Conservation (phyloP, 1,140 invertebrate genomes). For the Drosophila parabipectinata region DNA sequence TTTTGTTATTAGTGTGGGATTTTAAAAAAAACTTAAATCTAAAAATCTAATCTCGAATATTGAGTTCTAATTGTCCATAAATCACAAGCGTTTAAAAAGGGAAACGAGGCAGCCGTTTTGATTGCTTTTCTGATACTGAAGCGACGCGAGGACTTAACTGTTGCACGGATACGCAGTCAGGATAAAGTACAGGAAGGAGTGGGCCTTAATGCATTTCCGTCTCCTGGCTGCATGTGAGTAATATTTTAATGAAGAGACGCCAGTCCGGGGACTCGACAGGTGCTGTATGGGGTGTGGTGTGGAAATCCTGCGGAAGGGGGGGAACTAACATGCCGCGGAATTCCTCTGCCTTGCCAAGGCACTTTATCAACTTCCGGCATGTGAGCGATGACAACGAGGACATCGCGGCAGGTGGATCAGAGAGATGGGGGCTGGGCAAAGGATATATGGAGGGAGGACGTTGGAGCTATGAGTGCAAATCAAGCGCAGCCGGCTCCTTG, state of each 20-base stretch:
- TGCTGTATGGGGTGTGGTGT: background rate
- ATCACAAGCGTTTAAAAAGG: background rate
- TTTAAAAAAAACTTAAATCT: too few relatives aligned
- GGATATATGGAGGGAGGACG: too few relatives aligned
- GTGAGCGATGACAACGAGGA: slow-evolving; percentile 64
- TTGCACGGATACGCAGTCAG: slow-evolving; percentile 18
- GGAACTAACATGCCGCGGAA: slow-evolving; percentile 57
- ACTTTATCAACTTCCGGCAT: slow-evolving; percentile 79
- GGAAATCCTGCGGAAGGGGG: background rate
- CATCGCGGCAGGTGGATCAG: slow-evolving; percentile 26
- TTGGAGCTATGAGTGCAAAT: slow-evolving; percentile 56
- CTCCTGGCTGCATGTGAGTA: slow-evolving; percentile 51
- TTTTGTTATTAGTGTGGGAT: background rate
- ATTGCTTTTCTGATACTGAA: slow-evolving; percentile 9
- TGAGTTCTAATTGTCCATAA: background rate
- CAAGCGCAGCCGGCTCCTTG: slow-evolving; percentile 61
- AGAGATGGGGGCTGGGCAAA: background rate
- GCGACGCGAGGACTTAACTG: slow-evolving; percentile 16
- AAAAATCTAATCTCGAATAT: background rate
- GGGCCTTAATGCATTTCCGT: slow-evolving; percentile 71
- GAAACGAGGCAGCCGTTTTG: background rate
- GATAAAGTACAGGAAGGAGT: slow-evolving; percentile 29
- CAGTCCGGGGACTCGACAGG: slow-evolving; percentile 15
- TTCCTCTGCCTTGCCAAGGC: slow-evolving; percentile 65
- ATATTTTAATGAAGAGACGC: slow-evolving; percentile 76